phyloP scores from a whole-genome alignment of 2,113 vertebrate genomes.

The Albula glossodonta region DNA sequence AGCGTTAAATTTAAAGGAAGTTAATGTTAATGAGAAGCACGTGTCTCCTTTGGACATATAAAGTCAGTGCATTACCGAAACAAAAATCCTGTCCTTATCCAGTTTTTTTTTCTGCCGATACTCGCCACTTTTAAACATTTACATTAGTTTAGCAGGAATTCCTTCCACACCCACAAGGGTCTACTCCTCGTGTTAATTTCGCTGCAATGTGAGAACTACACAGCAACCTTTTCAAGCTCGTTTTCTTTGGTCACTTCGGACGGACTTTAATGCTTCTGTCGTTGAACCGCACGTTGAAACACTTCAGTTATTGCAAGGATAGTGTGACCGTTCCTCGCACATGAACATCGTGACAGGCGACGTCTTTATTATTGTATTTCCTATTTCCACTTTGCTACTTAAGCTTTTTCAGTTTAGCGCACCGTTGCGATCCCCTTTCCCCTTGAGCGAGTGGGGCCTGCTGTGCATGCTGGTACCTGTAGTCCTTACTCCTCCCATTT shows the following conservation, averaged over 20 bases:
- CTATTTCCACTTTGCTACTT: slow-evolving; percentile 65
- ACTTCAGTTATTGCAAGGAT: not conserved
- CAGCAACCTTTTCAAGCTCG: slow-evolving; percentile 48
- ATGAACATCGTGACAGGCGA: not conserved
- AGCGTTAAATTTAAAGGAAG: not conserved
- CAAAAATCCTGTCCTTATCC: not conserved
- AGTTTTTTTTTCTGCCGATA: not conserved
- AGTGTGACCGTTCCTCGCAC: not conserved
- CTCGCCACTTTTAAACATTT: not conserved
- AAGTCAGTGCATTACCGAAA: not conserved
- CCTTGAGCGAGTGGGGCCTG: slow-evolving; percentile 73
- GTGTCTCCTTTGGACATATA: not conserved
- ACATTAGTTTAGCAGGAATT: not conserved
- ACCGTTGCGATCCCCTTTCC: slow-evolving; percentile 78
- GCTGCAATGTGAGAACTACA: slow-evolving; percentile 52
- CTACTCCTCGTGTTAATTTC: slow-evolving; percentile 61
- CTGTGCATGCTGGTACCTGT: slow-evolving; percentile 73
- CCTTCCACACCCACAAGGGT: slow-evolving; percentile 39
- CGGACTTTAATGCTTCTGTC: slow-evolving; percentile 13
- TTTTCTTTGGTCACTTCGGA: slow-evolving; percentile 34
- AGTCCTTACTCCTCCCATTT: slow-evolving; percentile 71
- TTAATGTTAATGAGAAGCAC: not conserved
- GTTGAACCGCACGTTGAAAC: not conserved
- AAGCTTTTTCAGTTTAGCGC: slow-evolving; percentile 71
- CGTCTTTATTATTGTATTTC: slow-evolving; percentile 21